Base-by-base conservation (phyloP, 2,888 invertebrate species). In the Timema podura region DNA sequence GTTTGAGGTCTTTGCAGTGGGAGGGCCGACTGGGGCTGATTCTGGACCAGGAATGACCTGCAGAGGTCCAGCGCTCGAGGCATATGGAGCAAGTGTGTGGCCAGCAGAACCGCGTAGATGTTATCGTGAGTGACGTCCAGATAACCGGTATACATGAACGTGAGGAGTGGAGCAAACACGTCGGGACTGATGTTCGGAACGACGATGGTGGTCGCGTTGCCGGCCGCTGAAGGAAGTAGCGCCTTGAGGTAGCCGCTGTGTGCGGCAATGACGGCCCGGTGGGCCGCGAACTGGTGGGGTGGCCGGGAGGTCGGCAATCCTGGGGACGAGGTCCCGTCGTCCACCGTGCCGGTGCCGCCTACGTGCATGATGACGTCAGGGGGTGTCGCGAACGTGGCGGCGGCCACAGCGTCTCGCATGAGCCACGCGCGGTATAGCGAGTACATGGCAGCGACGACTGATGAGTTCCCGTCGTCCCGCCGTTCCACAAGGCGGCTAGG, bases 91-190 rank as follows among this genome's bases (percentile, higher is more conserved):
- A 90, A 83, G 79, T 90, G 90, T 10, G 90, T 89, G 6, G 90
- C 90, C 72, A 90, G 79, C 10, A 91, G 80, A 61, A 90, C 88
- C 75, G 87, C 88, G 81, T 90, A 90, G 74, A 91, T 89, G 80
- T 91, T 91, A 71, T 87, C 86, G 73, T 87, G 81, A 74, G 87
- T 89, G 46, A 91, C 82, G 77, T 90, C 89, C 76, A 91, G 80
- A 75, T 86, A 88, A 44, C 91, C 91, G 7, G 90, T 90, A 80
- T 91, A 90, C 89, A 91, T 90, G 82, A 89, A 91, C 44, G 88
- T 88, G 49, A 91, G 80, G 6, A 91, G 80, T 0, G 88, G 71
- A 3, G 72, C 74, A 68, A 71, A 71, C 11, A 75, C 76, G 74
- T 87, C 85, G 1, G 86, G 82, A 71, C 85, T 85, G 6, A 87